Evolutionary conservation across 1,140 invertebrate species (phyloP).

Genomic region (Pogonus chalceus): DNA sequence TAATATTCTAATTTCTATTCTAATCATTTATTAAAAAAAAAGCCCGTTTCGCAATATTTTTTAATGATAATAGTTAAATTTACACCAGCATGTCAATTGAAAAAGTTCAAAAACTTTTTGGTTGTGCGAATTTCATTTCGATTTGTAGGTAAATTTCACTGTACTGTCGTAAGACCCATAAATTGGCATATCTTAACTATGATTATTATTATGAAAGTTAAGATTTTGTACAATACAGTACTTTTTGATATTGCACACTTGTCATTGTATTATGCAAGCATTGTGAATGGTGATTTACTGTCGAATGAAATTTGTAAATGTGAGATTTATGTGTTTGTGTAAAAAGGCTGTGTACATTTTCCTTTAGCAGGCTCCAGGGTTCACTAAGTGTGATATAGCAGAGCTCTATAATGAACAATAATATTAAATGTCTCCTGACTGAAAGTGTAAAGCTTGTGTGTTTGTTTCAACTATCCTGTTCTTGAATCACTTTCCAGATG

Average conservation of each 20-base stretch:
- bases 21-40: neutral
- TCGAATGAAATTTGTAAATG: neutral
- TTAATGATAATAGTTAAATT: too few species aligned
- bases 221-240: neutral
- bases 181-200: too few species aligned
- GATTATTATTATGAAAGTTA: too few species aligned
- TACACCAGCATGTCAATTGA: too few species aligned
- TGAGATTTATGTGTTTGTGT: constrained; percentile 33
- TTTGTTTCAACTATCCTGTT: constrained; percentile 5
- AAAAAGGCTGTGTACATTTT: constrained; percentile 36
- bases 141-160: too few species aligned
- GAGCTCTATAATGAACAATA: constrained; percentile 15
- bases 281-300: neutral
- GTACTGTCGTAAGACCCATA: too few species aligned
- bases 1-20: too few species aligned
- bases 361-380: constrained; percentile 16
- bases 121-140: too few species aligned
- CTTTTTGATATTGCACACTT: constrained; percentile 6
- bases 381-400: constrained; percentile 10
- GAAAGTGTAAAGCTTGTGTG: constrained; percentile 3
- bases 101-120: too few species aligned
- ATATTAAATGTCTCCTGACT: constrained; percentile 11
- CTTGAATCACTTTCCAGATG: constrained; percentile 10
- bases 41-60: too few species aligned
- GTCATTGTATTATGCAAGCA: constrained; percentile 7